A percentile compares a stretch with the other conserved stretches of the same genome.
phyloP scores from a whole-genome alignment of 2,113 vertebrate species.

The Theristicus caerulescens region DNA sequence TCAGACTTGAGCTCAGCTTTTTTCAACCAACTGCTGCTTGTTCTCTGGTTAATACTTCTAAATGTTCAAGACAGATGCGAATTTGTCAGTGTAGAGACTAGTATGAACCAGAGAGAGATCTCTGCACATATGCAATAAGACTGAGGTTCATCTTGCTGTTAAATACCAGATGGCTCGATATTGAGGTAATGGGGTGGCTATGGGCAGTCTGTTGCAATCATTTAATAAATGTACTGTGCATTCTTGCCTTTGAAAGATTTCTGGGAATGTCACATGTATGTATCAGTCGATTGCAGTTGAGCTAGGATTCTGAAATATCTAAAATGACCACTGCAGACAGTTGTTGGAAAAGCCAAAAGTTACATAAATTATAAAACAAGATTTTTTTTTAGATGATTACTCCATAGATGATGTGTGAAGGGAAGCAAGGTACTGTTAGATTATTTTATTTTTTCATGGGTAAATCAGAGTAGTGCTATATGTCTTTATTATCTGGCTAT shows the following conservation, averaged over 20 bases:
- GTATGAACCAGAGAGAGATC: neutral
- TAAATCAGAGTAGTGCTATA: neutral
- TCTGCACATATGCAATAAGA: neutral
- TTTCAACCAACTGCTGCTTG: neutral
- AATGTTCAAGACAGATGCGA: neutral
- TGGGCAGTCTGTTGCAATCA: neutral
- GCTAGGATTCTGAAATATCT: neutral
- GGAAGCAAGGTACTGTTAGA: constrained; percentile 15
- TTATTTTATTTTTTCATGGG: neutral
- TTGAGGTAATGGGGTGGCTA: neutral
- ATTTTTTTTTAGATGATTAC: neutral
- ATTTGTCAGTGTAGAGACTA: neutral
- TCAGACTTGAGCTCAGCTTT: neutral
- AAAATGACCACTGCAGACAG: neutral
- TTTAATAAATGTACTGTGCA: neutral
- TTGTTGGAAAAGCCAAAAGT: neutral
- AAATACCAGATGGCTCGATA: neutral
- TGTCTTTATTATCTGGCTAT: neutral
- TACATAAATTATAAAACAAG: neutral
- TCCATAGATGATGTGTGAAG: neutral
- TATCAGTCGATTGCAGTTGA: neutral
- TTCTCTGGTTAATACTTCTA: neutral
- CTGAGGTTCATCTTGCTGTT: neutral
- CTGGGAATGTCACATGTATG: neutral
- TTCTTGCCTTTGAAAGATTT: neutral